Base-by-base conservation (phyloP, 2,113 vertebrate species). In the Crocuta crocuta region DNA sequence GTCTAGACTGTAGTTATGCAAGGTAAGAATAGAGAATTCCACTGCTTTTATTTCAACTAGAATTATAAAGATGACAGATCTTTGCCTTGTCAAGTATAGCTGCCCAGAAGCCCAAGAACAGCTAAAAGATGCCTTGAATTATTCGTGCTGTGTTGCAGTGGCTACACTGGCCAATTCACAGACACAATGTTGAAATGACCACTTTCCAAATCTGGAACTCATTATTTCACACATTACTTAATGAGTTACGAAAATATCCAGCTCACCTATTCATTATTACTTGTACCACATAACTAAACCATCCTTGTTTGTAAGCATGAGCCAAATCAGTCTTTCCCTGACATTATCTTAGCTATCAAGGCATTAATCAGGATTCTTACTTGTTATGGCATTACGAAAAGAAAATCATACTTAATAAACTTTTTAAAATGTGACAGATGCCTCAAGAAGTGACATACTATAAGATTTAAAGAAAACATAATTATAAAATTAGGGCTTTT, bases 301-400 rank as follows among this genome's bases (percentile, higher is more conserved):
- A 96, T 65, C 9, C 58, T 90, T 97, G 33, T 66, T 95, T 81
- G 13, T 96, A 97, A 98, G 91, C 33, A 93, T 86, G 84, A 96
- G 85, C 39, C 88, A 98, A 98, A 94, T 96, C 88, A 95, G 17
- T 89, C 78, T 95, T 96, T 90, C 79, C 79, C 76, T 94, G 79
- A 96, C 98, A 96, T 86, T 73, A 73, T 81, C 21, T 2, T 26
- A 97, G 80, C 66, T 90, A 10, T 88, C 94, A 92, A 95, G 76
- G 33, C 58, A 92, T 39, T 81, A 94, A 89, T 97, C 79, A 94
- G 73, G 19, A 86, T 94, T 74, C 26, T 93, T 98, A 78, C 45
- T 97, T 95, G 78, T 78, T 89, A 92, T 35, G 4, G 50, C 92
- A 96, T 97, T 97, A 95, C 95, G 86, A 78, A 95, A 79, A 96